A percentile compares a stretch with the other conserved stretches of the same genome.
phyloP scores from a whole-genome alignment of 2,888 invertebrate genomes.

The Busseola fusca region DNA sequence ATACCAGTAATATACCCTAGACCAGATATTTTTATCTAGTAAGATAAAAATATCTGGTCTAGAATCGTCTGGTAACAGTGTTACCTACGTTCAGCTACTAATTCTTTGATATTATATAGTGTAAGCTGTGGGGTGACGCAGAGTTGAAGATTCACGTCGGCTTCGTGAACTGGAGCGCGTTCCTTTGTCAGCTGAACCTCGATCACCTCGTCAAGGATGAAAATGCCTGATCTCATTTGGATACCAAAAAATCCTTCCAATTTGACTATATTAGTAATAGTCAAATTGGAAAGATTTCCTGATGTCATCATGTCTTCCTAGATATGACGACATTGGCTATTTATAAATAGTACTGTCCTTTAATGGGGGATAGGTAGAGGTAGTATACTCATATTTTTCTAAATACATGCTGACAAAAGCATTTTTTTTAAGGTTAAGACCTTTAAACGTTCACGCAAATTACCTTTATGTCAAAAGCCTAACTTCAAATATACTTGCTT shows the following conservation, averaged over 20 bases:
- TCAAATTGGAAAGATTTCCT: neutral
- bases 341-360: neutral
- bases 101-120: constrained; percentile 67
- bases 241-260: neutral
- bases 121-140: constrained; percentile 79
- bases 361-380: neutral
- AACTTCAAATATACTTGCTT: neutral
- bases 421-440: no score
- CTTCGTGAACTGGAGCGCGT: constrained; percentile 85
- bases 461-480: no score
- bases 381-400: neutral
- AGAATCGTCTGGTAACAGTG: neutral
- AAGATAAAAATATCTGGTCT: neutral
- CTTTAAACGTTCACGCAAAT: no score
- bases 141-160: constrained; percentile 78
- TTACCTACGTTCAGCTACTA: neutral
- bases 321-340: no score
- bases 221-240: constrained; percentile 41
- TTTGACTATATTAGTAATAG: neutral
- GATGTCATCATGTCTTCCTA: neutral
- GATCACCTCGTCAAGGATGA: constrained; percentile 84
- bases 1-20: no score
- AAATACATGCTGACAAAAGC: neutral
- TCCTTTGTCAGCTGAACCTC: constrained; percentile 83
- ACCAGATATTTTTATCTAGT: no score